phyloP scores from a whole-genome alignment of 2,888 invertebrate species.

The Tyria jacobaeae region DNA sequence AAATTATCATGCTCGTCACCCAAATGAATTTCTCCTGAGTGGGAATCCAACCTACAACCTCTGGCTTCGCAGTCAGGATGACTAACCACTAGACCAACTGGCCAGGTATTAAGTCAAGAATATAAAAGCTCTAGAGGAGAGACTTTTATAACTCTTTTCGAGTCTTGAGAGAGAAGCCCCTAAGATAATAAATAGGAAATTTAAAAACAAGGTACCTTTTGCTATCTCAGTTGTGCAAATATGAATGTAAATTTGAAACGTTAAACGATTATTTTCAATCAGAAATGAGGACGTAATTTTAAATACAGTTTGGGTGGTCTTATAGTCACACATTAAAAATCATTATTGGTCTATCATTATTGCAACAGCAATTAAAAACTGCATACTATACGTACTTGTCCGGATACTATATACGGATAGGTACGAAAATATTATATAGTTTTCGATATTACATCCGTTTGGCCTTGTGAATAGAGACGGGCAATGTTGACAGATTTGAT shows the following conservation, averaged over 20 bases:
- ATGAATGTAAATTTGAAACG: background rate
- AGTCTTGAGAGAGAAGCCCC: background rate
- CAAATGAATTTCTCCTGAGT: too few species aligned
- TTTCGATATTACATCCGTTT: background rate
- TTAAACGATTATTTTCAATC: too few species aligned
- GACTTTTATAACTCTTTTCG: too few species aligned
- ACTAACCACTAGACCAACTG: too few species aligned
- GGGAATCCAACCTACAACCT: too few species aligned
- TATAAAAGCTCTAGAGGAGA: too few species aligned
- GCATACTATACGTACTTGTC: background rate
- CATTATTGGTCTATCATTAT: background rate
- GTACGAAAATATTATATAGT: background rate
- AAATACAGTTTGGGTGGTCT: background rate
- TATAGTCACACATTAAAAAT: background rate
- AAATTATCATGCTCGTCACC: too few species aligned
- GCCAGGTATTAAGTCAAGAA: too few species aligned
- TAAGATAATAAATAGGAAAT: background rate
- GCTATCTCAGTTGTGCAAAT: background rate
- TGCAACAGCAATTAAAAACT: conserved; percentile 5
- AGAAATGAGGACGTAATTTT: too few species aligned
- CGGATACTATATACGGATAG: too few species aligned
- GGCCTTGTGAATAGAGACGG: conserved; percentile 3
- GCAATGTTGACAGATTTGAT: background rate
- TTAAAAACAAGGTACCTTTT: background rate
- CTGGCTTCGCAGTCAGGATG: too few species aligned